Base-by-base conservation (phyloP, 2,888 invertebrate genomes). In the Ditula angustiorana region DNA sequence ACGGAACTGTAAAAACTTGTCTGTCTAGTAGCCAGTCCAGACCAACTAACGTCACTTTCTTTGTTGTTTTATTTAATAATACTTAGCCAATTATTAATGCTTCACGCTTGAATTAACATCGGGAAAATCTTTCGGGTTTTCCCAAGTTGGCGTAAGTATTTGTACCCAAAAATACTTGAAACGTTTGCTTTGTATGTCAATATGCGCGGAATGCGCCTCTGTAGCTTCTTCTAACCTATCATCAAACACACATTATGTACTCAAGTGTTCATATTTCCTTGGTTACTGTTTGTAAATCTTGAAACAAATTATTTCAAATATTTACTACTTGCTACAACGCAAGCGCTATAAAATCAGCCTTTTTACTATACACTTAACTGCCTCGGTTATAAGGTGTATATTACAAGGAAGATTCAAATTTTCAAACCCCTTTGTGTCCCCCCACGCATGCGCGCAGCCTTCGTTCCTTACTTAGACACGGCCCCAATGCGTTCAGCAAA, bases 361-460 rank as follows among this genome's bases (percentile, higher is more conserved):
- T 30, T 41, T 67, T 30, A 77, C 53, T 76, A 61, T 71, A 62
- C 53, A 72, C 77, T 71, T 65, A 80, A 64, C 64, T 8, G 5
- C 33, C 5, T 67, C n/a, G 4, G n/a, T 2, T 52, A 70, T 78
- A 85, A 73, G 76, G 77, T 71, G 55, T 57, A 73, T 56, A 71
- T 77, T 80, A 52, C 37, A 61, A 63, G 67, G 58, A 26, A n/a
- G 10, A 55, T 53, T 68, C 63, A 24, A 21, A 67, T 77, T 78
- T 78, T 73, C 69, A 84, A 82, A 80, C 78, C 80, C 80, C 74
- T 80, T 80, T 78, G 80, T 77, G 69, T 73, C 73, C 64, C 71
- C 71, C 74, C 74, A 85, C 91, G 88, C 91, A 90, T 90, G 91
- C 90, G 89, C 81, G 76, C 69, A 74, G 78, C 76, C 82, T 79